A percentile compares a stretch with the other conserved stretches of the same genome.
Conservation (phyloP, 1,140 invertebrate genomes). For the Aricia agestis region DNA sequence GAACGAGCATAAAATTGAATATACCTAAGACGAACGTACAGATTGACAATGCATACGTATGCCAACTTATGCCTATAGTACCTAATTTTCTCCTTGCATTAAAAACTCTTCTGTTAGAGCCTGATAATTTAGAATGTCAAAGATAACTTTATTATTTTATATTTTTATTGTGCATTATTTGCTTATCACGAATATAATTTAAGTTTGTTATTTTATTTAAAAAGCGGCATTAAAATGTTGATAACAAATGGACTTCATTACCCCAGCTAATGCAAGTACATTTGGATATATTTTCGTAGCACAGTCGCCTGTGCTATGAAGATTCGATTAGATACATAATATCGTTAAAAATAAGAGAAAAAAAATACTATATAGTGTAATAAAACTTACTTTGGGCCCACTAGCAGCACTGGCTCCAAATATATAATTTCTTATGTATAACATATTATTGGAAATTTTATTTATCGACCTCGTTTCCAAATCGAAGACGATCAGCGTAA, state of each 20-base stretch:
- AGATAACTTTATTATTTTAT: no score
- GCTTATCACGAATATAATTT: not conserved
- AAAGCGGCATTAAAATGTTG: not conserved
- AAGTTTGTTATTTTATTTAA: not conserved
- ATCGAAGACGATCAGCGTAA: conserved; percentile 16
- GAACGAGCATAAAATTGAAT: no score
- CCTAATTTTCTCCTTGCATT: no score
- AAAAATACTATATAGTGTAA: conserved; percentile 27
- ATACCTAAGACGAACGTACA: no score
- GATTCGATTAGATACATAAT: conserved; percentile 32
- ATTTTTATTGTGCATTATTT: not conserved
- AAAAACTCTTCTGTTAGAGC: no score
- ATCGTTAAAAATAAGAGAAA: conserved; percentile 32
- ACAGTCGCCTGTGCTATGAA: conserved; percentile 16
- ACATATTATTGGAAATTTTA: conserved; percentile 21
- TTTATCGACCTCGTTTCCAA: not conserved
- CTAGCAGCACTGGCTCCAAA: conserved; percentile 34
- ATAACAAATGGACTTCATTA: conserved; percentile 50
- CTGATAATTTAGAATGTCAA: no score
- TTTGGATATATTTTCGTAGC: conserved; percentile 39
- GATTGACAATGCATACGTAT: no score
- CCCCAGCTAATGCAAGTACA: conserved; percentile 64
- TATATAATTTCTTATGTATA: conserved; percentile 58
- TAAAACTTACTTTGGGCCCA: conserved; percentile 49
- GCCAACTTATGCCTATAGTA: no score